Conservation (phyloP, 2,797 vertebrate species). For the Zenarchopterus dispar region DNA sequence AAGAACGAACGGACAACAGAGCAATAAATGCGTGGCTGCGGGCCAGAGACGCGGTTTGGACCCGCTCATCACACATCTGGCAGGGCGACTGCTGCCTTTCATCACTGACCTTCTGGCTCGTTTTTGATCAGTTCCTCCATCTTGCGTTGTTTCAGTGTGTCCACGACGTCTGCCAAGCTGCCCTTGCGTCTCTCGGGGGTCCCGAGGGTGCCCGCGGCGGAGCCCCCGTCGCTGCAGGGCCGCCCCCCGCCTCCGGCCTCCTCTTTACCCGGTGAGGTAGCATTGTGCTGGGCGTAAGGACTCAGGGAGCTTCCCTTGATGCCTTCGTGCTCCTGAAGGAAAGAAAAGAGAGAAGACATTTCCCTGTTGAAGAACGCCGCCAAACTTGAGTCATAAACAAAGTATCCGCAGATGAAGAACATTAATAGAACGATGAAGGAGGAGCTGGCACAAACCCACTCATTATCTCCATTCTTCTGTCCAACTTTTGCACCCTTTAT, state of each 20-base stretch:
- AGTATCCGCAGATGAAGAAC: slow-evolving; percentile 15
- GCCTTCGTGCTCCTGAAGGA: slow-evolving; percentile 90
- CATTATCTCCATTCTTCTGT: slow-evolving; percentile 68
- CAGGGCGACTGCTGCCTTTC: slow-evolving; percentile 19
- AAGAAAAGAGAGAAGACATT: background rate
- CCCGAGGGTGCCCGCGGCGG: slow-evolving; percentile 84
- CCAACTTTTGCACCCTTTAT: slow-evolving; percentile 46
- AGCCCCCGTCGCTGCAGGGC: slow-evolving; percentile 87
- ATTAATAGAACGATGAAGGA: slow-evolving; percentile 19
- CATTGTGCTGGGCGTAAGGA: slow-evolving; percentile 94
- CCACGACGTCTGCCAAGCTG: slow-evolving; percentile 96
- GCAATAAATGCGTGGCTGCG: slow-evolving; percentile 24
- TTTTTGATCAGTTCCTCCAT: slow-evolving; percentile 99
- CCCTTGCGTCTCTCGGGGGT: slow-evolving; percentile 97
- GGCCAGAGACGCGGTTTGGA: slow-evolving; percentile 24
- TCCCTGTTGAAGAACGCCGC: slow-evolving; percentile 8
- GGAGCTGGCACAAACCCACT: slow-evolving; percentile 62
- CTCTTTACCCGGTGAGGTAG: slow-evolving; percentile 98
- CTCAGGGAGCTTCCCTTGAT: slow-evolving; percentile 92
- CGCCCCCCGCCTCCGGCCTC: slow-evolving; percentile 89
- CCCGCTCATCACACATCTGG: slow-evolving; percentile 56
- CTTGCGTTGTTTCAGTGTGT: slow-evolving; percentile 98
- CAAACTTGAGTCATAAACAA: slow-evolving; percentile 15
- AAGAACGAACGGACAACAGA: slow-evolving; percentile 26
- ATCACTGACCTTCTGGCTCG: slow-evolving; percentile 95